Evolutionary conservation across 2,113 vertebrate species (phyloP).

Genomic region (Ceyx melanurus): DNA sequence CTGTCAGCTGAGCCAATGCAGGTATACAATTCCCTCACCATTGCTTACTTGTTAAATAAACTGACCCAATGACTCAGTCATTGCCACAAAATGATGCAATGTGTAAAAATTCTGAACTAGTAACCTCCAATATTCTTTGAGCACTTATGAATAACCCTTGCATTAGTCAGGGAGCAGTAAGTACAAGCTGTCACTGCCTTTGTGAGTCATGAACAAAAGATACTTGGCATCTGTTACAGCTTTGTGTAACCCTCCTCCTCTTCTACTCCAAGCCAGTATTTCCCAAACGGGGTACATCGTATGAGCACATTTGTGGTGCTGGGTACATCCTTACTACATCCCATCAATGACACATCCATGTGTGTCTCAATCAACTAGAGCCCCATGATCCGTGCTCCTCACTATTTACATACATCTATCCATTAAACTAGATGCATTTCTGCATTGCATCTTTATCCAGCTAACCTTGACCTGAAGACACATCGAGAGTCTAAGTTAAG

Average conservation of each 20-base stretch:
- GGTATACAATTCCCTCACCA: constrained; percentile 28
- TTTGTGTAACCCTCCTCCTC: constrained; percentile 41
- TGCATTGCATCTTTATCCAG: not conserved
- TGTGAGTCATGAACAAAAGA: constrained; percentile 45
- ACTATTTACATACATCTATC: not conserved
- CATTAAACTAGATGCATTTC: not conserved
- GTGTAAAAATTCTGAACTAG: constrained; percentile 63
- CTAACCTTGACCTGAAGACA: not conserved
- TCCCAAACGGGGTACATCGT: not conserved
- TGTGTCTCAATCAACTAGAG: not conserved
- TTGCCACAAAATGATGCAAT: constrained; percentile 68
- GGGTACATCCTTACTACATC: not conserved
- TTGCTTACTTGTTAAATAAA: constrained; percentile 68
- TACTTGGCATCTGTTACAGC: constrained; percentile 28
- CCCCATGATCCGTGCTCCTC: not conserved
- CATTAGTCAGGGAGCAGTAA: constrained; percentile 46
- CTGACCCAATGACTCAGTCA: constrained; percentile 67
- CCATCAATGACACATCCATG: not conserved
- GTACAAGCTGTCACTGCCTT: constrained; percentile 58
- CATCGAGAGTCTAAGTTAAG: not conserved
- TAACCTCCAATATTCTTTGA: constrained; percentile 67
- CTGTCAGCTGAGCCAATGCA: not conserved
- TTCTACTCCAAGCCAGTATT: constrained; percentile 1
- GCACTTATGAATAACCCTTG: constrained; percentile 40
- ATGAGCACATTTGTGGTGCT: not conserved